Evolutionary conservation across 2,113 vertebrate species (phyloP).

Genomic region (Notarius lentiginosus): DNA sequence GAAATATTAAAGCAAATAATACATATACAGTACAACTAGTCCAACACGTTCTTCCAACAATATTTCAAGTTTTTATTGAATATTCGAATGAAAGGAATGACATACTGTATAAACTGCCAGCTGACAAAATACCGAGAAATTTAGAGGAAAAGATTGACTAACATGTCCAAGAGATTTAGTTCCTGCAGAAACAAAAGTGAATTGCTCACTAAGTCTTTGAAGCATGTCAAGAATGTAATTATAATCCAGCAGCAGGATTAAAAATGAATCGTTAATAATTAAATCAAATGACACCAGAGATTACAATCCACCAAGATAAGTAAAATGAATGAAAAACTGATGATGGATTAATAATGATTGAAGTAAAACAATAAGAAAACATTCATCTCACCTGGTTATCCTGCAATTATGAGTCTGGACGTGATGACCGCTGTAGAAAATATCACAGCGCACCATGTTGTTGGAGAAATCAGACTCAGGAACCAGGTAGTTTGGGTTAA

Average conservation of each 20-base stretch:
- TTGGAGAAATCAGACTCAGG: slow-evolving; percentile 79
- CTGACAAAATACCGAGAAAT: neutral
- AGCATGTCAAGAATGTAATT: neutral
- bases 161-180: slow-evolving; percentile 6
- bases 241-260: neutral
- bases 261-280: neutral
- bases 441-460: slow-evolving; percentile 78
- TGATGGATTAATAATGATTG: neutral
- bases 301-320: neutral
- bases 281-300: neutral
- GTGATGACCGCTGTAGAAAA: slow-evolving; percentile 78
- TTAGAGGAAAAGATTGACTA: neutral
- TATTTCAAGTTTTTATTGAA: slow-evolving; percentile 45
- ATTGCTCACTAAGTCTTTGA: neutral
- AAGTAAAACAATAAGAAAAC: neutral
- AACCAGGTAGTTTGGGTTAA: slow-evolving; percentile 78
- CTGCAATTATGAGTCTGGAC: slow-evolving; percentile 77
- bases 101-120: neutral
- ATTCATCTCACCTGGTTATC: slow-evolving; percentile 68
- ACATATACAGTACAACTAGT: slow-evolving; percentile 42
- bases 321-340: neutral
- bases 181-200: slow-evolving; percentile 28
- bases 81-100: neutral
- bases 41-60: slow-evolving; percentile 32
- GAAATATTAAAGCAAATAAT: neutral